These are phyloP conservation scores for Micronisus gabar DNA, from an alignment of 2,113 vertebrate species.

Conservation along the genomic window DNA sequence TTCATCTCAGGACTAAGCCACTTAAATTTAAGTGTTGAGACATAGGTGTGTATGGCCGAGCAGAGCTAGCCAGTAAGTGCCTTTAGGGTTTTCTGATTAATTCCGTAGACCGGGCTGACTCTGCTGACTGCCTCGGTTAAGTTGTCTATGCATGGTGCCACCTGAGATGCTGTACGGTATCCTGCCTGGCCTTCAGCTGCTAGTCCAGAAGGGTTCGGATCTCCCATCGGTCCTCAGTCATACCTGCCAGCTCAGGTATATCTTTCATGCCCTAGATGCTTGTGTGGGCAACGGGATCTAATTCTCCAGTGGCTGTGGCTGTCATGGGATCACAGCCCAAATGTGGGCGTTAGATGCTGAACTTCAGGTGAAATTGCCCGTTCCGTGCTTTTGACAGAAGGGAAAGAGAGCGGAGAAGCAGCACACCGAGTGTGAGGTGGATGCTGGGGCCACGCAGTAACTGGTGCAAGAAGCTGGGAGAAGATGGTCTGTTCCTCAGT, in stretches of 20 bases:
- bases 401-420: neutral
- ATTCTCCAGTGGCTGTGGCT: neutral
- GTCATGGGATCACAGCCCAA: neutral
- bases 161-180: neutral
- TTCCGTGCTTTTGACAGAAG: neutral
- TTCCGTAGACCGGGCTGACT: neutral
- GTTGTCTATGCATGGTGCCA: neutral
- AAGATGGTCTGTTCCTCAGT: neutral
- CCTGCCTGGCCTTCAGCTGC: neutral
- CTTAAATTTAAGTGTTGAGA: neutral
- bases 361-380: neutral
- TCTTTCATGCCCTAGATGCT: neutral
- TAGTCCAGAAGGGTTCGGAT: neutral
- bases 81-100: neutral
- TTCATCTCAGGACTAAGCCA: neutral
- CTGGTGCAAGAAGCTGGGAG: neutral
- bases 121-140: neutral
- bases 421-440: accelerated
- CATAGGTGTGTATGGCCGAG: neutral
- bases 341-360: neutral
- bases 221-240: neutral
- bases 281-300: neutral
- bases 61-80: neutral
- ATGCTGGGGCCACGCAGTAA: neutral
- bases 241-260: neutral